phyloP scores from a whole-genome alignment of 1,140 invertebrate species.

The Euschistus heros region DNA sequence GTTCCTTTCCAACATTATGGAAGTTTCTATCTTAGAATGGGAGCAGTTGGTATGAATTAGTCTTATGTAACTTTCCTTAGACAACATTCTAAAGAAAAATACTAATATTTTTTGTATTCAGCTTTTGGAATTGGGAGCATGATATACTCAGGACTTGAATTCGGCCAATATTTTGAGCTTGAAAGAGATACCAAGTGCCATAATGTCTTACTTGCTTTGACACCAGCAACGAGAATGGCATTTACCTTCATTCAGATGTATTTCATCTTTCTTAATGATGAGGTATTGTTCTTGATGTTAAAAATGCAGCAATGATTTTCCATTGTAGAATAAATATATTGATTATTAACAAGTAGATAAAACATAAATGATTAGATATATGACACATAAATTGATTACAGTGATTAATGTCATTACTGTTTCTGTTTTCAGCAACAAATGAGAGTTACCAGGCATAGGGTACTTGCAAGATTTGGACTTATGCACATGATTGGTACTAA shows the following conservation, averaged over 20 bases:
- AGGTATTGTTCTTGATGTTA: constrained; percentile 41
- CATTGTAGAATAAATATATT: not conserved
- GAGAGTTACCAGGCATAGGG: constrained; percentile 76
- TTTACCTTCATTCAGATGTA: constrained; percentile 94
- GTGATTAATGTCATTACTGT: not conserved
- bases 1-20: constrained; percentile 59
- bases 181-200: constrained; percentile 74
- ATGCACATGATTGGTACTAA: constrained; percentile 97
- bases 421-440: constrained; percentile 53
- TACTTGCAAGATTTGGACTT: constrained; percentile 76
- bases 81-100: too few relatives aligned
- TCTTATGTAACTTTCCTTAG: too few relatives aligned
- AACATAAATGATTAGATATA: not conserved
- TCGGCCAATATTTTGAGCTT: constrained; percentile 85
- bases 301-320: not conserved
- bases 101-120: constrained; percentile 33
- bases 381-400: not conserved
- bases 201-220: constrained; percentile 73
- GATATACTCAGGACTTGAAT: constrained; percentile 89
- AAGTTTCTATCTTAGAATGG: constrained; percentile 87
- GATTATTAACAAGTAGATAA: too few relatives aligned
- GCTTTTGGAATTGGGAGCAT: constrained; percentile 89
- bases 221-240: constrained; percentile 76
- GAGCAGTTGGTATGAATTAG: constrained; percentile 59
- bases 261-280: constrained; percentile 90